Evolutionary conservation across 2,113 vertebrate genomes (phyloP).

Genomic region (Grammomys dolichurus): DNA sequence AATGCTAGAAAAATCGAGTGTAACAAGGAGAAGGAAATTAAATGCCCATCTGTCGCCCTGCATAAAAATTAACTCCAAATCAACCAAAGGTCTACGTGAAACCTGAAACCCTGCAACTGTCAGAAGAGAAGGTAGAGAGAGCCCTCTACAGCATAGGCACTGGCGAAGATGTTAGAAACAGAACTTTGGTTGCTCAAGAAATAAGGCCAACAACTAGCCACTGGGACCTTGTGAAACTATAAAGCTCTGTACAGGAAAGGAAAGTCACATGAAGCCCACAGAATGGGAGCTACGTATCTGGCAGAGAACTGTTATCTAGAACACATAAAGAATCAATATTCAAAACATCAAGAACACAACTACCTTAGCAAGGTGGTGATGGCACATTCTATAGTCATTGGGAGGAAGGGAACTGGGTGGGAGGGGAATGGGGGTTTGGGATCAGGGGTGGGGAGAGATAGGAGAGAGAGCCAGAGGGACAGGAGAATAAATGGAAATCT

Average conservation of each 20-base stretch:
- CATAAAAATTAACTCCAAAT: not conserved
- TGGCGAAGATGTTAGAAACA: not conserved
- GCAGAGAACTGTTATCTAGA: not conserved
- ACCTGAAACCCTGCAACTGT: not conserved
- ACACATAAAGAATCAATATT: not conserved
- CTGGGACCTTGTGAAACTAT: not conserved
- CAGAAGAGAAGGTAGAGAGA: not conserved
- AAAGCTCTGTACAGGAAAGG: not conserved
- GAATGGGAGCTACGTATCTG: not conserved
- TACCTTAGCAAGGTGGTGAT: too few species aligned
- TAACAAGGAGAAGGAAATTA: not conserved
- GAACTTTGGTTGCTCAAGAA: not conserved
- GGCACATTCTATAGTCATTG: too few species aligned
- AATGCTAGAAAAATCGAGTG: not conserved
- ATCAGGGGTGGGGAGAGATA: too few species aligned
- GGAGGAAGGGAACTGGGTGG: too few species aligned
- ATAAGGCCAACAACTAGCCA: not conserved
- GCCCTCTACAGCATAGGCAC: not conserved
- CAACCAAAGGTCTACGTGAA: not conserved
- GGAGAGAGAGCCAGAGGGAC: too few species aligned
- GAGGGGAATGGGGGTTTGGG: too few species aligned
- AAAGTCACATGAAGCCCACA: not conserved
- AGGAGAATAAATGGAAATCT: too few species aligned
- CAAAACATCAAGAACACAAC: too few species aligned
- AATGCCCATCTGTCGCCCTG: not conserved